Evolutionary conservation across 2,888 invertebrate genomes (phyloP).

Genomic region (Cataglyphis albicans): DNA sequence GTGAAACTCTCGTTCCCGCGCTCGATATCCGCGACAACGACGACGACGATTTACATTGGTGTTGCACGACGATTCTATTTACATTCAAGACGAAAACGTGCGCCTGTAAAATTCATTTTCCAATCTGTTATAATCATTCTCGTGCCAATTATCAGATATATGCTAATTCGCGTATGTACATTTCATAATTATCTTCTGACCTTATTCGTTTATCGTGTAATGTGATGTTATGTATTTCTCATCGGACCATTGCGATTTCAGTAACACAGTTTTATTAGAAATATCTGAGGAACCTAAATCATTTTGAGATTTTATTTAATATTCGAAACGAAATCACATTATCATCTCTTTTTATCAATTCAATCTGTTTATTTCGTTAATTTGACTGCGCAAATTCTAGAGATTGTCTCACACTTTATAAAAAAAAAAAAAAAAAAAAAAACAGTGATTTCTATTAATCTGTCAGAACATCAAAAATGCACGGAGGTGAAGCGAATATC

Average conservation of each 20-base stretch:
- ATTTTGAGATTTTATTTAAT: conserved; percentile 4
- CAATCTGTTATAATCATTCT: not conserved
- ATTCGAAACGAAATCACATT: not conserved
- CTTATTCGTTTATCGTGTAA: not conserved
- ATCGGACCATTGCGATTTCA: not conserved
- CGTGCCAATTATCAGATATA: not conserved
- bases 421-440: not conserved
- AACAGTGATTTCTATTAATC: not conserved
- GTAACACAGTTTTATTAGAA: not conserved
- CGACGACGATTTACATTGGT: conserved; percentile 36
- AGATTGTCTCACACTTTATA: not conserved
- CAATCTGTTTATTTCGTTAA: conserved; percentile 26
- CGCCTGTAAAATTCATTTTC: conserved; percentile 14
- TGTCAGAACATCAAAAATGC: not conserved
- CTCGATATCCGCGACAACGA: conserved; percentile 30
- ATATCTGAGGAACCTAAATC: not conserved
- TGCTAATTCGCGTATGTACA: not conserved
- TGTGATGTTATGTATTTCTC: not conserved
- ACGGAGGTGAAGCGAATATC: not conserved
- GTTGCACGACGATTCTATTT: conserved; percentile 33
- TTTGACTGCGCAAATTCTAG: not conserved
- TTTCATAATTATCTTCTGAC: conserved; percentile 4
- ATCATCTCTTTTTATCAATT: not conserved
- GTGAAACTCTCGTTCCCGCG: conserved; percentile 43
- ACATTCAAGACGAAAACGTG: conserved; percentile 20